Evolutionary conservation across 2,797 vertebrate species (phyloP).

Genomic region (Anguilla pacifica): DNA sequence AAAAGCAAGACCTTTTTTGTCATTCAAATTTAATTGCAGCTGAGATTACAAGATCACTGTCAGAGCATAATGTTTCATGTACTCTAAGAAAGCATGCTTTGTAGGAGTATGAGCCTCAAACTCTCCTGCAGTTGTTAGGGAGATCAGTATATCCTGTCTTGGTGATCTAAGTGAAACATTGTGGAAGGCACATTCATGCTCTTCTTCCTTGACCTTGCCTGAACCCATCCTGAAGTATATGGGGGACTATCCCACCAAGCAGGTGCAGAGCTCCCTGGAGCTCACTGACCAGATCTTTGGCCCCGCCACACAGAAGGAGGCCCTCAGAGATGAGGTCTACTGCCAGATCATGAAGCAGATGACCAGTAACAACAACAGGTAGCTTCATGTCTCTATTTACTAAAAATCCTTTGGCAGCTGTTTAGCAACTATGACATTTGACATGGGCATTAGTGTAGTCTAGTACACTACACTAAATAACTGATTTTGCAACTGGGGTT

Average conservation of each 20-base stretch:
- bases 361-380: constrained; percentile 86
- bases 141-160: background rate
- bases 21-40: background rate
- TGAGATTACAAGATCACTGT: background rate
- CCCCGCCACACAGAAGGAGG: constrained; percentile 71
- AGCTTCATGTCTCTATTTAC: background rate
- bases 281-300: constrained; percentile 93
- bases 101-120: background rate
- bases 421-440: background rate
- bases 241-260: constrained; percentile 92
- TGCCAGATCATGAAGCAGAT: constrained; percentile 97
- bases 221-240: constrained; percentile 94
- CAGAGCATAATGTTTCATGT: background rate
- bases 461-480: background rate
- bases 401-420: background rate
- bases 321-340: constrained; percentile 88
- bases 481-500: background rate
- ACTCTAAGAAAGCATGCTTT: background rate
- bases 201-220: constrained; percentile 72
- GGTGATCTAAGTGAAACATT: background rate
- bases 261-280: constrained; percentile 72
- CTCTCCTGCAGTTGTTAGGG: background rate
- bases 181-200: background rate
- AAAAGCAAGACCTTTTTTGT: background rate
- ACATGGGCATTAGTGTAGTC: background rate